Evolutionary conservation across 2,888 invertebrate species (phyloP), one percentile per base, ranked within the genome.

Genomic region (Lasioglossum villosulum): DNA sequence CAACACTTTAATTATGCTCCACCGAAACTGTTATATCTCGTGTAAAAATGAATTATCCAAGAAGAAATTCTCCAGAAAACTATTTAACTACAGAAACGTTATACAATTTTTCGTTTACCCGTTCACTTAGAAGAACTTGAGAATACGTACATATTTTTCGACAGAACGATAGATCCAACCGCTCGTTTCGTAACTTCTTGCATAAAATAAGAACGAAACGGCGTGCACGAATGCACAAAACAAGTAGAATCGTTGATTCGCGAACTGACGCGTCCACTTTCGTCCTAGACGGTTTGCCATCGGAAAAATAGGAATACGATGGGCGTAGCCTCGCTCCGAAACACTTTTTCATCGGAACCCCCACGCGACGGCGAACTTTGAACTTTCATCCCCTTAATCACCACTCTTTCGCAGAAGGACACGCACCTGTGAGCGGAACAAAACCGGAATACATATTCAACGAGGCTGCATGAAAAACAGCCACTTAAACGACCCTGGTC

Each of bases 371-470:
- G 66, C 19, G 34, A 66, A 66, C 34, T 68, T 68, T 68, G 68
- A 68, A 68, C 68, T 68, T 66, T 34, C 39, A 5, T 34, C 52
- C 37, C 27, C 66, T 59, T 30, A 27, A 48, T 52, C 70, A 19
- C 48, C 37, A n/a, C 30, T 70, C 70, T 39, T 48, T 52, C 59
- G 37, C 75, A 30, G 73, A 45, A 39, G n/a, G n/a, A 45, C 42
- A 45, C 75, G 52, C 63, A 71, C 72, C 76, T 56, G 30, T 27
- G 23, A 27, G 63, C 37, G 27, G 45, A 76, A 73, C 45, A 80
- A 63, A 56, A 59, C 59, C n/a, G 83, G 59, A 70, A 81, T 81
- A 81, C 83, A 83, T 81, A 81, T 83, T 83, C 81, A 83, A 81
- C 83, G 81, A 83, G 68, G 68, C 39, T 30, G 45, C 56, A 73